Conservation (phyloP, 2,888 invertebrate species). For the Neoscelio sp. region DNA sequence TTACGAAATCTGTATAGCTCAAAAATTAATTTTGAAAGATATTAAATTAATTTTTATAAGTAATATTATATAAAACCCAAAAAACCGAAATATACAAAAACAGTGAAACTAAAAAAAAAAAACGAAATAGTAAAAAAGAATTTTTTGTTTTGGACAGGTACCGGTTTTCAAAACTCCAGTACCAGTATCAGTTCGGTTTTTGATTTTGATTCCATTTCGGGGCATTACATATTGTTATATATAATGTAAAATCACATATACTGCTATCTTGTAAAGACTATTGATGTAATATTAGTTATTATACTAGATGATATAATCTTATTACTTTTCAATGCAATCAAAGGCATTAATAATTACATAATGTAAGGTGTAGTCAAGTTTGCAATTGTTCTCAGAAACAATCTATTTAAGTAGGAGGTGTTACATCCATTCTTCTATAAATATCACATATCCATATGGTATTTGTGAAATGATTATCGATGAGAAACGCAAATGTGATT, state of each 20-base stretch:
- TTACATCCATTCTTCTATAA: constrained; percentile 6
- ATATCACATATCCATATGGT: not conserved
- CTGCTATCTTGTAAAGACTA: constrained; percentile 21
- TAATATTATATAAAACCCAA: no score
- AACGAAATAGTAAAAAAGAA: no score
- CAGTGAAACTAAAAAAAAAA: no score
- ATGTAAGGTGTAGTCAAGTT: constrained; percentile 34
- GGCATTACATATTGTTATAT: not conserved
- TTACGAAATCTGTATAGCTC: no score
- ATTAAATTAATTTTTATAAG: no score
- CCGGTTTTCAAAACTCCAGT: no score
- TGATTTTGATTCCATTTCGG: no score
- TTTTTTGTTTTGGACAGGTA: no score
- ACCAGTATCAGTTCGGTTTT: no score
- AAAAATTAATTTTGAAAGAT: no score
- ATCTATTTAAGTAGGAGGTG: constrained; percentile 30
- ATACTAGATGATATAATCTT: constrained; percentile 29
- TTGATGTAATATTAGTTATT: constrained; percentile 6
- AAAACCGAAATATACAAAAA: no score
- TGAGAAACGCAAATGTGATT: not conserved
- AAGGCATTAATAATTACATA: constrained; percentile 37
- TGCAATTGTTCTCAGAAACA: constrained; percentile 34
- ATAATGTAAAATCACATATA: constrained; percentile 3
- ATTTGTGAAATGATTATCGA: not conserved
- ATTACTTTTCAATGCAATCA: constrained; percentile 49